Base-by-base conservation (phyloP, 2,888 invertebrate species). In the Smittia aterrima region DNA sequence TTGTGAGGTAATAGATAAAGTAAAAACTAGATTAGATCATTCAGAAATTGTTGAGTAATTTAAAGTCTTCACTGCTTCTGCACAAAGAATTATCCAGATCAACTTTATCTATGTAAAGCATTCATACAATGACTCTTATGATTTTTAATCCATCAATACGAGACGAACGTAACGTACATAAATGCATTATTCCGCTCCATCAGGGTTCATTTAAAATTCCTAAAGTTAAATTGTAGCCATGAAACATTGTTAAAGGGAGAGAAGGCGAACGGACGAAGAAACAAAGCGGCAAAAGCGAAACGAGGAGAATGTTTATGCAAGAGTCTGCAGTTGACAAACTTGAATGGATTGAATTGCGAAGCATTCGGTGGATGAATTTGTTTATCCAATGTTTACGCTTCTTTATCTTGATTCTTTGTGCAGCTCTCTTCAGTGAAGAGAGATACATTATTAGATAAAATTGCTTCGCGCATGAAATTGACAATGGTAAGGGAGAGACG, bases 171-270 rank as follows among this genome's bases (percentile, higher is more conserved):
- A 22, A 18, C 24, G 58, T 22, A 58, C 20, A 58, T 22, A 22
- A 58, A 22, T 58, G 58, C 24, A 22, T 58, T 58, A 58, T 58
- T 58, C 58, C 58, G 24, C 58, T 20, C 58, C 58, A 58, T 58
- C 58, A 58, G 58, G 58, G 24, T 22, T 58, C 58, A 58, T 58
- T 58, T 22, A 6, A 22, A 22, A 58, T 58, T 58, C 18, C 58
- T 58, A 13, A 58, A 18, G 58, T 18, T 58, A 58, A 58, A 58
- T 18, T 58, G 20, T 22, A 18, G 4, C 22, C 58, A 58, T 22
- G 58, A 58, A 58, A 58, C 7, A 18, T 7, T 47, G 13, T 13
- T 16, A 47, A n/a, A 16, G 16, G 47, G 16, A 47, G 13, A 47
- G 7, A 11, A 3, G 47, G 13, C 16, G 47, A 47, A 16, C 4